These are phyloP conservation scores for Hypolimnas misippus DNA, from an alignment of 2,888 invertebrate species.

Conservation along the genomic window DNA sequence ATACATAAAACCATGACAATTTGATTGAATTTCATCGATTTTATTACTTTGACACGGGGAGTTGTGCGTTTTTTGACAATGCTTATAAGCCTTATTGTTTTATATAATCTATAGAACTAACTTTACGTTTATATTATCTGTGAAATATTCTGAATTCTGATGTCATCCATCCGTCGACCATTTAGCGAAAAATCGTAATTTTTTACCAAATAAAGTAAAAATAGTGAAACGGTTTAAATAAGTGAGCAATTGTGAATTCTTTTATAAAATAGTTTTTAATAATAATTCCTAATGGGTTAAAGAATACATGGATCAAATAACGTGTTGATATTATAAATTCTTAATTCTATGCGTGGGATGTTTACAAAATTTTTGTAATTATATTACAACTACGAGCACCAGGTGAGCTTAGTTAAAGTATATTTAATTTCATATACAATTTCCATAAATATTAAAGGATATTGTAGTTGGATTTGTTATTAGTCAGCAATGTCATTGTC, in stretches of 20 bases:
- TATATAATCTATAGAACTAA: not conserved
- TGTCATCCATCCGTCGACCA: conserved; percentile 50
- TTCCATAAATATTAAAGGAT: not conserved
- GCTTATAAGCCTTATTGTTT: too few relatives aligned
- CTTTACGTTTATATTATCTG: conserved; percentile 24
- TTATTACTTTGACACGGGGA: too few relatives aligned
- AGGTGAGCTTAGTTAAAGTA: conserved; percentile 31
- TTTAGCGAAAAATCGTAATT: conserved; percentile 43
- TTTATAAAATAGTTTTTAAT: not conserved
- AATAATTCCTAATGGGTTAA: conserved; percentile 12
- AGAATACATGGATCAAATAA: conserved; percentile 12
- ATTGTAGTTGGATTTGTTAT: conserved; percentile 19
- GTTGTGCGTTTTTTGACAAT: too few relatives aligned
- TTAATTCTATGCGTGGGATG: conserved; percentile 75
- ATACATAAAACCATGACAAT: too few relatives aligned
- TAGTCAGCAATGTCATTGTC: conserved; percentile 43
- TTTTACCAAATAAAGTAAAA: conserved; percentile 31
- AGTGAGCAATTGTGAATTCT: conserved; percentile 4
- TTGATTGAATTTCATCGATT: too few relatives aligned
- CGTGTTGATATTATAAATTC: conserved; percentile 43
- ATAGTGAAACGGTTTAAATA: conserved; percentile 5
- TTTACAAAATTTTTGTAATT: conserved; percentile 53
- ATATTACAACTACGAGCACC: conserved; percentile 31
- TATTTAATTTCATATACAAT: conserved; percentile 4
- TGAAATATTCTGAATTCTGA: conserved; percentile 46